Base-by-base conservation (phyloP, 2,888 invertebrate species). In the Caenorhabditis doughertyi region DNA sequence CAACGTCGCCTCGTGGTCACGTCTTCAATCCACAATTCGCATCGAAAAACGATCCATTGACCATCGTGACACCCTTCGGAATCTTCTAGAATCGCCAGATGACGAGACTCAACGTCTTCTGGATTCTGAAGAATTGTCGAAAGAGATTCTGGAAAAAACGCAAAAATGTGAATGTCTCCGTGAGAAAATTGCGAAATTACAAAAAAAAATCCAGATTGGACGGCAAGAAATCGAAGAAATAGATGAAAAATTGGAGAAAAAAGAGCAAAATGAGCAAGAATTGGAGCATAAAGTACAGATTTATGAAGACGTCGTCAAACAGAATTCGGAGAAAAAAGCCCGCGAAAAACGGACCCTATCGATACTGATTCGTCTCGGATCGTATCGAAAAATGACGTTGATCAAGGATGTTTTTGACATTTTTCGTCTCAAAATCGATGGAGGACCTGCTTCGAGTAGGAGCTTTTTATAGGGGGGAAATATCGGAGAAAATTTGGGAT, bases 401-500 rank as follows among this genome's bases (percentile, higher is more conserved):
- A 29, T 73, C n/a, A 8, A 44, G 5, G 73, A 73, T 42, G 35
- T 65, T 39, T 27, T 73, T 11, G 32, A 44, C 3, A 27, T 73
- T 27, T 73, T 64, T 23, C 23, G 47, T 13, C 27, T 65, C 23
- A 23, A 35, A 23, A 64, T 73, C 7, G 64, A 65, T 51, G 55
- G 64, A 51, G 72, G 72, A n/a, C 71, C 71, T 9, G 72, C 62
- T 25, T 53, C 53, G n/a, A 60, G 60, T 60, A 60, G 23, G 58
- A n/a, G 58, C 47, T 47, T 21, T 18, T 58, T 23, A n/a, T n/a
- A n/a, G n/a, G 29, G 13, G 4, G 55, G 55, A 32, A 55, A 27
- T 55, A 29, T 47, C 11, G n/a, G 4, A 8, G 39, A 13, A 39
- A 39, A 9, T 13, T 4, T 3, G 13, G 39, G 39, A 16, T 39